These are phyloP conservation scores for Papilio machaon DNA, from an alignment of 1,140 invertebrate species.

Conservation along the genomic window DNA sequence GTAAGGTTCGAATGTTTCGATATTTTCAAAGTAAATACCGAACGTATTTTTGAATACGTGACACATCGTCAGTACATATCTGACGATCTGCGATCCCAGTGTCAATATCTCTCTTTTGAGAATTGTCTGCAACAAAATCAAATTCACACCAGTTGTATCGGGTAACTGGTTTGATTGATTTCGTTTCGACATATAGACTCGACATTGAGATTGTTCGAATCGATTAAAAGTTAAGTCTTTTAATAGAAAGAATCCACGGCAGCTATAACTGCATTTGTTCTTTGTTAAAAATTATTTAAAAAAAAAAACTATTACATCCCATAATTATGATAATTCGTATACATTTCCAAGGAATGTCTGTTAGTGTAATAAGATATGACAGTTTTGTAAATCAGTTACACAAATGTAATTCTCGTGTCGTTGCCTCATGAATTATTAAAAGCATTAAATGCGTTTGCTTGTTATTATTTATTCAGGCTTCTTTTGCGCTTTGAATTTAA, in stretches of 20 bases:
- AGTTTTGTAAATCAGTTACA: constrained; percentile 1
- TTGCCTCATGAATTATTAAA: constrained; percentile 7
- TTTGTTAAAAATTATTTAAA: too few relatives aligned
- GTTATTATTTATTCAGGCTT: constrained; percentile 5
- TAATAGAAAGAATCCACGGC: background rate
- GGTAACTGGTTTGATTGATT: background rate
- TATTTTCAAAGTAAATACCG: background rate
- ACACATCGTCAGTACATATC: background rate
- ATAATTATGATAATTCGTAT: too few relatives aligned
- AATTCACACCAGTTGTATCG: constrained; percentile 7
- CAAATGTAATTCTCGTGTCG: background rate
- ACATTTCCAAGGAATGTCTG: too few relatives aligned
- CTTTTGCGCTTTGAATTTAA: background rate
- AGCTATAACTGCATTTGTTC: too few relatives aligned
- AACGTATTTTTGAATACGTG: constrained; percentile 8
- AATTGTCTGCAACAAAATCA: constrained; percentile 13
- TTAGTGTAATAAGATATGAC: background rate
- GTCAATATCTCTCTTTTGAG: background rate
- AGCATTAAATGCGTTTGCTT: background rate
- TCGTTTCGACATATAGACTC: background rate
- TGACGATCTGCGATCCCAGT: background rate
- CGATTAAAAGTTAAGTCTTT: background rate
- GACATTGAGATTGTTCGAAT: background rate
- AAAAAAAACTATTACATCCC: too few relatives aligned
- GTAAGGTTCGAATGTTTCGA: background rate